Percentiles rank a stretch among this genome's conserved stretches.
These are phyloP conservation scores for Bombyx mandarina DNA, from an alignment of 1,140 invertebrate genomes.

Conservation along the genomic window DNA sequence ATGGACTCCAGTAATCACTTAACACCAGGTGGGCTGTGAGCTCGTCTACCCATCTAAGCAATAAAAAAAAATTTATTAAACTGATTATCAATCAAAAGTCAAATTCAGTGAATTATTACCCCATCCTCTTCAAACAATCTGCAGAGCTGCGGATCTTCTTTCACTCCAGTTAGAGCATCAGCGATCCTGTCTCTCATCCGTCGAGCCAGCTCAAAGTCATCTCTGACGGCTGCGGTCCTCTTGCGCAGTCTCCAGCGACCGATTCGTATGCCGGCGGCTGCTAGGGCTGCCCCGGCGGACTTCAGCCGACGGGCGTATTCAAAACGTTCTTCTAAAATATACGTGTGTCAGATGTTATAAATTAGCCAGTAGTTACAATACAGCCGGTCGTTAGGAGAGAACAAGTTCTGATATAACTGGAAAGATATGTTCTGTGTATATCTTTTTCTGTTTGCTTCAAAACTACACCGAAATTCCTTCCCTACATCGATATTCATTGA, in stretches of 20 bases:
- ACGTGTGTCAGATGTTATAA: too few relatives aligned
- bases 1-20: too few relatives aligned
- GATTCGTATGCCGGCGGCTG: constrained; percentile 88
- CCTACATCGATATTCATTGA: too few relatives aligned
- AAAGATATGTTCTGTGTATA: too few relatives aligned
- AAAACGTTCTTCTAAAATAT: constrained; percentile 83
- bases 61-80: too few relatives aligned
- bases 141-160: constrained; percentile 65
- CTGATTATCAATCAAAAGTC: not conserved
- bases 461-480: too few relatives aligned
- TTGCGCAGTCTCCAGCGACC: constrained; percentile 94
- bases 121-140: constrained; percentile 86
- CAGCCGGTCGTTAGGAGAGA: too few relatives aligned
- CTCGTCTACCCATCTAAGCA: too few relatives aligned
- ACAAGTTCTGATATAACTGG: too few relatives aligned
- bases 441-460: too few relatives aligned
- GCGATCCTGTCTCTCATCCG: constrained; percentile 92
- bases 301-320: constrained; percentile 94
- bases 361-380: too few relatives aligned
- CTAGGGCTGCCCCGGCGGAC: constrained; percentile 84
- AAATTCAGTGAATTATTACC: constrained; percentile 51
- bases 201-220: constrained; percentile 92
- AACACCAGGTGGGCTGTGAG: too few relatives aligned
- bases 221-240: constrained; percentile 88
- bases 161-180: constrained; percentile 63